A percentile compares a stretch with the other conserved stretches of the same genome.
Conservation (phyloP, 2,797 vertebrate species). For the Limosa lapponica region DNA sequence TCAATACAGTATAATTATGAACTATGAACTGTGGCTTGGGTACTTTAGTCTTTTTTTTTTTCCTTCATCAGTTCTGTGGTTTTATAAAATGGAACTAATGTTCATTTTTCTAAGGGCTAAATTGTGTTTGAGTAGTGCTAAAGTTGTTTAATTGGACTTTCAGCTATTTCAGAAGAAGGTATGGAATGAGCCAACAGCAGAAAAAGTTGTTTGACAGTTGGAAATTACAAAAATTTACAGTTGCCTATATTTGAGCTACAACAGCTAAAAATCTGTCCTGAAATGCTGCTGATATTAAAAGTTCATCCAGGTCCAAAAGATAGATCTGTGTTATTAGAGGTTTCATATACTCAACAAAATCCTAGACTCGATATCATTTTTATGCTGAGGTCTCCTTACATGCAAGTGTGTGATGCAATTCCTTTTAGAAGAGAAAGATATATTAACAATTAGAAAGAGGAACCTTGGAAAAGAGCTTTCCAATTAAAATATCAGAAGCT, state of each 20-base stretch:
- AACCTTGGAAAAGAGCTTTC: neutral
- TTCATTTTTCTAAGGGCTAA: neutral
- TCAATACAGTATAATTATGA: neutral
- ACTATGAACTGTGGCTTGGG: neutral
- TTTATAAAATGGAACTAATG: neutral
- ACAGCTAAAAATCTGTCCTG: neutral
- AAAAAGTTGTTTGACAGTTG: neutral
- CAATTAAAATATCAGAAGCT: neutral
- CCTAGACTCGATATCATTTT: neutral
- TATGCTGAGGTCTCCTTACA: neutral
- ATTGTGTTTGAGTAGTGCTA: neutral
- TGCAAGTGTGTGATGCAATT: neutral
- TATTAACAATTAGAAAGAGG: neutral
- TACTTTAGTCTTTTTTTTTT: neutral
- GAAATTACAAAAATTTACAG: neutral
- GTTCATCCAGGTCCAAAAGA: neutral
- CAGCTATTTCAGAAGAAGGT: neutral
- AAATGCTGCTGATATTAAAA: neutral
- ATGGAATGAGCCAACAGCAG: neutral
- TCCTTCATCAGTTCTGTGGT: neutral
- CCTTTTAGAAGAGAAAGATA: neutral
- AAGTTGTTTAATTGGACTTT: neutral
- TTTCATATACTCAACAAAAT: neutral
- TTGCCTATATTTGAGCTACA: neutral
- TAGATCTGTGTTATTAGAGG: neutral